A percentile compares a stretch with the other conserved stretches of the same genome.
phyloP scores from a whole-genome alignment of 2,888 invertebrate species.

The Drosophila atroscutellata region DNA sequence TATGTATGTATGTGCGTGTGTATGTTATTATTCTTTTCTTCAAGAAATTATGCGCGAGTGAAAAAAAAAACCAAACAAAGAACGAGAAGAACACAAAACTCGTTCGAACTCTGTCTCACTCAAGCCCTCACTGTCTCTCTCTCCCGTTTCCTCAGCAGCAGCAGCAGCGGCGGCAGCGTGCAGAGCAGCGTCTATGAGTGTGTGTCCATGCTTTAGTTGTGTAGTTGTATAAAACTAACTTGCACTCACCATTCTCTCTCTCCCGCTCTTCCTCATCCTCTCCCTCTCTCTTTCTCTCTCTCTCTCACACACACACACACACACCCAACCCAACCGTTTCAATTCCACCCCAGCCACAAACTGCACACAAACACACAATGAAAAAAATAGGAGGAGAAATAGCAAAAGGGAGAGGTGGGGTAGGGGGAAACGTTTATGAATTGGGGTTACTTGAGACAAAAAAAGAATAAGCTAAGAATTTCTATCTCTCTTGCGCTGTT shows the following conservation, averaged over 20 bases:
- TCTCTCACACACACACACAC: slow-evolving; percentile 6
- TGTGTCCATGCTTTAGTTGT: slow-evolving; percentile 16
- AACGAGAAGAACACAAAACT: slow-evolving; percentile 43
- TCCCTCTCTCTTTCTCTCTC: slow-evolving; percentile 34
- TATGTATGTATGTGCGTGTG: slow-evolving; percentile 26
- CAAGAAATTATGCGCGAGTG: slow-evolving; percentile 76
- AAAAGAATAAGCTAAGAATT: slow-evolving; percentile 51
- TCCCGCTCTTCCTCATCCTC: slow-evolving; percentile 31
- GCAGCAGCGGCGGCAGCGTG: slow-evolving; percentile 22
- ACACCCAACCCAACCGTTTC: slow-evolving; percentile 40
- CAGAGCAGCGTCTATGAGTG: slow-evolving; percentile 26
- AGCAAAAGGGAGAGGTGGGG: slow-evolving; percentile 23
- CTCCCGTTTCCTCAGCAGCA: slow-evolving; percentile 15
- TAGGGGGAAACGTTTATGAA: slow-evolving; percentile 39
- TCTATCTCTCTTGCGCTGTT: slow-evolving; percentile 22
- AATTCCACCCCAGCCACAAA: slow-evolving; percentile 57
- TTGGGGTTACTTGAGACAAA: slow-evolving; percentile 66
- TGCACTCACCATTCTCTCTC: slow-evolving; percentile 43
- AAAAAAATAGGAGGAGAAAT: slow-evolving; percentile 50
- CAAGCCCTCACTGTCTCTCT: slow-evolving; percentile 28
- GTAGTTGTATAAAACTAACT: slow-evolving; percentile 51
- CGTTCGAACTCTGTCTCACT: background rate
- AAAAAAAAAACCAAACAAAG: slow-evolving; percentile 43
- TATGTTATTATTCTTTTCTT: slow-evolving; percentile 71
- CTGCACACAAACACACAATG: slow-evolving; percentile 7